phyloP scores from a whole-genome alignment of 2,113 vertebrate genomes.

The Elaphurus davidianus region DNA sequence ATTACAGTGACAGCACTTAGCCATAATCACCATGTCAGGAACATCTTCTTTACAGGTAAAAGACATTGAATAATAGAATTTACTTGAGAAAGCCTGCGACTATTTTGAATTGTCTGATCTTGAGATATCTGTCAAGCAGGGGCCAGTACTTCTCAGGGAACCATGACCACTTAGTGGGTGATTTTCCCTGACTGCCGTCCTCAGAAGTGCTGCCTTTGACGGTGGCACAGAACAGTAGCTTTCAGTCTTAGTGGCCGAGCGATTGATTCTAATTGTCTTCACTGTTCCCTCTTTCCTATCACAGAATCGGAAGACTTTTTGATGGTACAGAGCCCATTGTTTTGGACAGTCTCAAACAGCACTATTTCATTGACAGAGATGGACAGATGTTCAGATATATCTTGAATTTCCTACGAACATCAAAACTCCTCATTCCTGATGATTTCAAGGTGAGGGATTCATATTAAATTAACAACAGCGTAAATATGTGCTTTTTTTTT shows the following conservation, averaged over 20 bases:
- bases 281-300: slow-evolving; percentile 68
- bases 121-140: slow-evolving; percentile 11
- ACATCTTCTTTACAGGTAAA: slow-evolving; percentile 45
- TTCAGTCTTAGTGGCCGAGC: background rate
- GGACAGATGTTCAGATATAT: slow-evolving; percentile 99
- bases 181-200: background rate
- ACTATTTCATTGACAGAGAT: slow-evolving; percentile 99
- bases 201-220: background rate
- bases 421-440: slow-evolving; percentile 98
- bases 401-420: slow-evolving; percentile 99
- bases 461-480: background rate
- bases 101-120: background rate
- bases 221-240: background rate
- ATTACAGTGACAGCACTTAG: background rate
- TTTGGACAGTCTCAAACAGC: slow-evolving; percentile 99
- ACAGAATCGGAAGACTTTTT: slow-evolving; percentile 97
- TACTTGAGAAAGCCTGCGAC: background rate
- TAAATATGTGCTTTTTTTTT: slow-evolving; percentile 17
- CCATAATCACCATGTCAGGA: background rate
- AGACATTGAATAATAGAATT: background rate
- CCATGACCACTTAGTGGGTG: background rate
- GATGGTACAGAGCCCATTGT: slow-evolving; percentile 99
- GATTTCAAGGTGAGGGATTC: slow-evolving; percentile 97
- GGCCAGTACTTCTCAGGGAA: background rate
- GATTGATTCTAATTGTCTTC: slow-evolving; percentile 65